These are phyloP conservation scores for Marasmarcha lunaedactyla DNA, from an alignment of 2,888 invertebrate species.

Conservation along the genomic window DNA sequence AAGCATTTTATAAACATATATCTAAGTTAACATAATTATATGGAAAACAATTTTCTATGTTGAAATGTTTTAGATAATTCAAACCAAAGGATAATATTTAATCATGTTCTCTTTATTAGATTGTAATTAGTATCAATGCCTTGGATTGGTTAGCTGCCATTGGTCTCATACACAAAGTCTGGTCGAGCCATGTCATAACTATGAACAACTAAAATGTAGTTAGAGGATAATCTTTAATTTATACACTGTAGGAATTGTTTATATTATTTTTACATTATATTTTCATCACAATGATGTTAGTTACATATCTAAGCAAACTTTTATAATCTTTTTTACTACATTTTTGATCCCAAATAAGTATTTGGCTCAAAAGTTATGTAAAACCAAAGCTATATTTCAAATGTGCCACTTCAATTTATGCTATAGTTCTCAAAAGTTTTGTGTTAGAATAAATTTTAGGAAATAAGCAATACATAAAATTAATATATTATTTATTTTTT, in stretches of 20 bases:
- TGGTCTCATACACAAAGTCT: not conserved
- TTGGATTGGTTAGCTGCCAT: not conserved
- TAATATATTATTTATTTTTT: slow-evolving; percentile 59
- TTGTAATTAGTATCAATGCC: not conserved
- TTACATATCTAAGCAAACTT: slow-evolving; percentile 5
- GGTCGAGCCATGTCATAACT: not conserved
- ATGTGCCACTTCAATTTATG: slow-evolving; percentile 50
- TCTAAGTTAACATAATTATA: not conserved
- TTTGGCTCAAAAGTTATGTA: slow-evolving; percentile 34
- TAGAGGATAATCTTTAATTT: not conserved
- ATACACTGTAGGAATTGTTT: not conserved
- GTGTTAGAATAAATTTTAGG: slow-evolving; percentile 37
- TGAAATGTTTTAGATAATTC: too few species aligned
- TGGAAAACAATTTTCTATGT: too few species aligned
- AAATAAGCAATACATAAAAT: slow-evolving; percentile 44
- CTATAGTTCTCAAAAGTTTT: slow-evolving; percentile 25
- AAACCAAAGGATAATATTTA: not conserved
- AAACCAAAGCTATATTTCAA: slow-evolving; percentile 53
- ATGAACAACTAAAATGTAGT: not conserved
- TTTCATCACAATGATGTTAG: slow-evolving; percentile 7
- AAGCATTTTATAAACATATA: slow-evolving; percentile 24
- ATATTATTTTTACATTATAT: not conserved
- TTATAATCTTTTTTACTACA: not conserved
- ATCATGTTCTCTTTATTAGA: not conserved
- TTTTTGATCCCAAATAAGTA: slow-evolving; percentile 28